phyloP scores from a whole-genome alignment of 2,797 vertebrate species.

The Synanceia verrucosa region DNA sequence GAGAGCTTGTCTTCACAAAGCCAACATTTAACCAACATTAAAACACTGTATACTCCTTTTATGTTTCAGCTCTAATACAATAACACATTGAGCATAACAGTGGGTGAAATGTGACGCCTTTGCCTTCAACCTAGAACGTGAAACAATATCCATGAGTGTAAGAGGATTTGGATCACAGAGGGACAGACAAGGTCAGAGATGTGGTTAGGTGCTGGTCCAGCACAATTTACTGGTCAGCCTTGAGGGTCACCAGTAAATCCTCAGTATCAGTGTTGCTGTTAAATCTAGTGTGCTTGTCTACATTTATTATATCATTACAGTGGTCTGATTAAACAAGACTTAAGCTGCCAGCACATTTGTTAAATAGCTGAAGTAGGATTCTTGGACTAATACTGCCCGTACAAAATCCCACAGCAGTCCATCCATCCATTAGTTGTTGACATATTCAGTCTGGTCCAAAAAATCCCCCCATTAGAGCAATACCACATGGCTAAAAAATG shows the following conservation, averaged over 20 bases:
- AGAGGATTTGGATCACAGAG: conserved; percentile 44
- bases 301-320: background rate
- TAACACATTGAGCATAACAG: background rate
- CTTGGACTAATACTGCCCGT: background rate
- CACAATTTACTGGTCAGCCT: conserved; percentile 37
- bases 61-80: background rate
- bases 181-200: conserved; percentile 47
- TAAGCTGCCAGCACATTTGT: background rate
- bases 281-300: background rate
- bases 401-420: background rate
- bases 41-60: background rate
- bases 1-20: background rate
- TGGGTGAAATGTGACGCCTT: conserved; percentile 29
- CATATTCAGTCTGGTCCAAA: background rate
- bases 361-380: background rate
- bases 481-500: background rate
- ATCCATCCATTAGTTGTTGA: background rate
- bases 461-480: background rate
- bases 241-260: conserved; percentile 35
- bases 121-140: conserved; percentile 26
- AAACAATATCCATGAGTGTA: conserved; percentile 21
- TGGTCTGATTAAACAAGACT: background rate
- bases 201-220: conserved; percentile 38
- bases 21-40: too few species aligned
- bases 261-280: background rate